Conservation (phyloP, 2,888 invertebrate genomes). For the Cerastis leucographa region DNA sequence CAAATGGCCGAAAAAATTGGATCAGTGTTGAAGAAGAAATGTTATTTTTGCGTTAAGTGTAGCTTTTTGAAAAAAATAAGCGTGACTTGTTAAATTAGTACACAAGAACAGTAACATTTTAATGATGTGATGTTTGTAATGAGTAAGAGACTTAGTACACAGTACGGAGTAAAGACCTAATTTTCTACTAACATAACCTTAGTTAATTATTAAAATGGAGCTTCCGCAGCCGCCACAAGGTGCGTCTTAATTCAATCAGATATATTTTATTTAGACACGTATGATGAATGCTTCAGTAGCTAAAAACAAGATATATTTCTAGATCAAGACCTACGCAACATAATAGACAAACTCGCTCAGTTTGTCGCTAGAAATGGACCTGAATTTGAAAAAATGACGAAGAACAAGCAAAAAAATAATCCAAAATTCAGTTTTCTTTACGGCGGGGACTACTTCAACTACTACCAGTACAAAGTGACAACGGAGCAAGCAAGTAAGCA, state of each 20-base stretch:
- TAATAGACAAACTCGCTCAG: slow-evolving; percentile 99
- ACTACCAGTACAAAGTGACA: slow-evolving; percentile 99
- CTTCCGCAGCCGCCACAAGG: slow-evolving; percentile 92
- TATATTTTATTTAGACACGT: slow-evolving; percentile 17
- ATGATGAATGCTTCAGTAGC: slow-evolving; percentile 1
- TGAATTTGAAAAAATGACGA: slow-evolving; percentile 99
- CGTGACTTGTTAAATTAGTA: slow-evolving; percentile 34
- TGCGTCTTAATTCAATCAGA: slow-evolving; percentile 69
- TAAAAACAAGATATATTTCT: slow-evolving; percentile 70
- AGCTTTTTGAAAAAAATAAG: slow-evolving; percentile 36
- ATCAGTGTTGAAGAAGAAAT: slow-evolving; percentile 63
- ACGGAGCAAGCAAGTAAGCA: slow-evolving; percentile 98
- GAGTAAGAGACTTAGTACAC: slow-evolving; percentile 30
- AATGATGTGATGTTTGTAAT: slow-evolving; percentile 52
- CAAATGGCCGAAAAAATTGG: slow-evolving; percentile 74
- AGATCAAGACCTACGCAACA: slow-evolving; percentile 98
- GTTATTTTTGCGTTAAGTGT: slow-evolving; percentile 55
- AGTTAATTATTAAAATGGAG: slow-evolving; percentile 83
- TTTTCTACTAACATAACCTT: slow-evolving; percentile 79
- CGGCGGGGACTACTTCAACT: slow-evolving; percentile 98
- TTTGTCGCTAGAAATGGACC: slow-evolving; percentile 99
- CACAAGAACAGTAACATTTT: slow-evolving; percentile 25
- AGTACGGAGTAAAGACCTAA: slow-evolving; percentile 40
- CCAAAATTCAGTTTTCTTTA: slow-evolving; percentile 99
- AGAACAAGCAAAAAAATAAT: slow-evolving; percentile 99